Percentiles rank a stretch among this genome's conserved stretches.
Conservation (phyloP, 2,113 vertebrate species). For the Propithecus coquereli region DNA sequence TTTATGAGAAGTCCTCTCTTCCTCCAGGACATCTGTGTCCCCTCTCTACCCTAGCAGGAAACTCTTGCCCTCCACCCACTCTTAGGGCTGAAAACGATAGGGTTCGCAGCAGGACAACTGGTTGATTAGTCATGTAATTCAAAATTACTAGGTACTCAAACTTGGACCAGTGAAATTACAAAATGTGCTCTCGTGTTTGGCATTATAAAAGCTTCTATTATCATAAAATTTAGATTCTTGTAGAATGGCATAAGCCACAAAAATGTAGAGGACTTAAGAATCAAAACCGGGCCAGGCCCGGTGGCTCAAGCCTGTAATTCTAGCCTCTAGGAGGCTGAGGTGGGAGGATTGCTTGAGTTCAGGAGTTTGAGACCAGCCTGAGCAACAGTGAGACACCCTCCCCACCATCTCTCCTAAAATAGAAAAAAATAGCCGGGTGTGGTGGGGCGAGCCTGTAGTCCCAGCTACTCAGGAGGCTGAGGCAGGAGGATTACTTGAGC, state of each 20-base stretch:
- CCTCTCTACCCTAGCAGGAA: background rate
- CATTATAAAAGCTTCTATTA: constrained; percentile 37
- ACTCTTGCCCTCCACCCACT: background rate
- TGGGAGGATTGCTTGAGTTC: too few relatives aligned
- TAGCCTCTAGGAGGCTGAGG: too few relatives aligned
- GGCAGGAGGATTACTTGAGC: too few relatives aligned
- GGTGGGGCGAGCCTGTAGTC: too few relatives aligned
- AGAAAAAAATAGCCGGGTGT: too few relatives aligned
- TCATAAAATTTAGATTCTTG: constrained; percentile 48
- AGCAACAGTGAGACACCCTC: too few relatives aligned
- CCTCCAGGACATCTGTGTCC: constrained; percentile 40
- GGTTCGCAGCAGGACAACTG: constrained; percentile 47
- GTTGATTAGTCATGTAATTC: constrained; percentile 30
- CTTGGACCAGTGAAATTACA: constrained; percentile 6
- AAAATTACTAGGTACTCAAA: constrained; percentile 45
- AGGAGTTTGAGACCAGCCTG: too few relatives aligned
- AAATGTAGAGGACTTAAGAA: background rate
- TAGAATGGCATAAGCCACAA: constrained; percentile 33
- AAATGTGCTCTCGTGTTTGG: constrained; percentile 37
- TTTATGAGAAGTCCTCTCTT: constrained; percentile 13
- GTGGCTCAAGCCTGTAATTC: too few relatives aligned
- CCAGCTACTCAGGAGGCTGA: too few relatives aligned
- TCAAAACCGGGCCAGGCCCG: background rate
- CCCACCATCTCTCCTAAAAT: too few relatives aligned
- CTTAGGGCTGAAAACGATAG: background rate